phyloP scores from a whole-genome alignment of 2,113 vertebrate species.

The Eolophus roseicapilla region DNA sequence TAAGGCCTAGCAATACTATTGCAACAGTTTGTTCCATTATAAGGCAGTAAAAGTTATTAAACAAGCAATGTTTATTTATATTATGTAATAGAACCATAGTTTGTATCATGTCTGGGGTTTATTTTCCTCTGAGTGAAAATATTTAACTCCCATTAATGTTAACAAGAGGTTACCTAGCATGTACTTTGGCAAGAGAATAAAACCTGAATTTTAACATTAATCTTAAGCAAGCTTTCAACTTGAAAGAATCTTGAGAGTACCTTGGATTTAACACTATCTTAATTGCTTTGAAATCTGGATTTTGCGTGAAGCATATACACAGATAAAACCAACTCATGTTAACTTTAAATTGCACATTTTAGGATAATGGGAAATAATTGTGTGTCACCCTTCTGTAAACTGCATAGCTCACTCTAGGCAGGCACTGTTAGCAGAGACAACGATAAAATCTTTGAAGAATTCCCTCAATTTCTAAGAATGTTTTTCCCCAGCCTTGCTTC shows the following conservation, averaged over 20 bases:
- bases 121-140: constrained; percentile 51
- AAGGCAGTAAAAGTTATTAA: background rate
- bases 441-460: constrained; percentile 3
- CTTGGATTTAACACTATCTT: constrained; percentile 35
- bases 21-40: background rate
- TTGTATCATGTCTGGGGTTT: constrained; percentile 37
- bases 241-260: constrained; percentile 50
- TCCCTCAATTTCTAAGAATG: background rate
- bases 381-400: constrained; percentile 36
- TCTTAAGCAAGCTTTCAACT: constrained; percentile 60
- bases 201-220: constrained; percentile 64
- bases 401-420: background rate
- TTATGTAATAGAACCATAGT: constrained; percentile 33
- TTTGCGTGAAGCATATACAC: background rate
- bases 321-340: constrained; percentile 32
- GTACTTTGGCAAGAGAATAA: constrained; percentile 49
- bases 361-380: constrained; percentile 36
- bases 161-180: constrained; percentile 60
- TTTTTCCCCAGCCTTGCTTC: background rate
- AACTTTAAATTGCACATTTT: constrained; percentile 9
- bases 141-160: constrained; percentile 66
- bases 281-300: constrained; percentile 44
- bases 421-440: background rate
- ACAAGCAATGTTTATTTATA: constrained; percentile 36
- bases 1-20: background rate